Base-by-base conservation (phyloP, 2,888 invertebrate species). In the Hyposoter didymator region DNA sequence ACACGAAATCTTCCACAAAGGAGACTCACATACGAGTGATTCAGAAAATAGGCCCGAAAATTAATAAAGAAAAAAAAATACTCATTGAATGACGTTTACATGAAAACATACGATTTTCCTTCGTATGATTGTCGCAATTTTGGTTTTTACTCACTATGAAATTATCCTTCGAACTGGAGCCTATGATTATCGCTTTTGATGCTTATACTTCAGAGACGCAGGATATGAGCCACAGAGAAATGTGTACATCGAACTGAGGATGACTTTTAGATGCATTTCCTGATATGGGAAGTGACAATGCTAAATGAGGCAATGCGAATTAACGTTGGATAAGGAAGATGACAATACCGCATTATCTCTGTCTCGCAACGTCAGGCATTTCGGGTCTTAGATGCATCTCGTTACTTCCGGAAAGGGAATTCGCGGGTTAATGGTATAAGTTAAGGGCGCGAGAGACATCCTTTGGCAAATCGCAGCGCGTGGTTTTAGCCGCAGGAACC, bases 391-490 rank as follows among this genome's bases (percentile, higher is more conserved):
- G 64, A 35, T 52, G 32, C 59, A 59, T 47, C 32, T 75, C 75
- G 75, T 78, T 85, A 78, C 78, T 64, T 74, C 49, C 52, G 22
- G 64, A 74, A 78, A 39, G 39, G 64, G 72, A 78, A 62, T 55
- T 66, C 73, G 49, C 32, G 47, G 45, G 22, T 59, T 82, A 64
- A 76, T 76, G 32, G 49, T 66, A 72, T 55, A 66, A 80, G 72
- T 62, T 14, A 66, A n/a, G 39, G 64, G 64, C 43, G 79, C 64
- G 64, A 55, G 73, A n/a, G 66, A 62, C 62, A 62, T 79, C 75
- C 79, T 82, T 82, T 82, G 85, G 66, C 43, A 59, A 64, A 49
- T 78, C 49, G 75, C 70, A 66, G 28, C 52, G 70, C 47, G 74
- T 52, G 74, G 74, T 67, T 22, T 17, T 32, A 83, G 39, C 67